A percentile compares a stretch with the other conserved stretches of the same genome.
phyloP scores from a whole-genome alignment of 2,888 invertebrate genomes.

The Sussaba pulchella region DNA sequence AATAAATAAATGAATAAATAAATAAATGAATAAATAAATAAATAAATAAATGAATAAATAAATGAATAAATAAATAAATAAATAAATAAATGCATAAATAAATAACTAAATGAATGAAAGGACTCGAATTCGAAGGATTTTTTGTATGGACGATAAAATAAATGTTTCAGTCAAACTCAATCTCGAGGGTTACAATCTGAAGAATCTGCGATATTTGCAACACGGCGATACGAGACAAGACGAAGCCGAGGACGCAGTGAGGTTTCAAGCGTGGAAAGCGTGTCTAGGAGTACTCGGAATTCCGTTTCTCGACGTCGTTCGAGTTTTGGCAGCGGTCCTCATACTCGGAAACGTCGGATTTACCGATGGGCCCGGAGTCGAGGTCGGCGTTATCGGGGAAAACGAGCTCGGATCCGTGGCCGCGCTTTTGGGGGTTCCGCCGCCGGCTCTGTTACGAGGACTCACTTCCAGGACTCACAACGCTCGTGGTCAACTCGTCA shows the following conservation, averaged over 20 bases:
- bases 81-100: no score
- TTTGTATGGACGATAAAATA: background rate
- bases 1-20: no score
- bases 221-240: conserved; percentile 90
- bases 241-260: conserved; percentile 89
- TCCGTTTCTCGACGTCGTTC: conserved; percentile 96
- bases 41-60: background rate
- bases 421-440: conserved; percentile 91
- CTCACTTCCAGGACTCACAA: conserved; percentile 93
- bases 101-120: no score
- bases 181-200: conserved; percentile 93
- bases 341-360: conserved; percentile 97
- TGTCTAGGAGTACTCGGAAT: conserved; percentile 96
- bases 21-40: no score
- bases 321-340: conserved; percentile 95
- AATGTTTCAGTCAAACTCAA: conserved; percentile 89
- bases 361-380: conserved; percentile 91
- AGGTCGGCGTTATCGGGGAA: conserved; percentile 92
- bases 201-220: conserved; percentile 93
- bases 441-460: conserved; percentile 91
- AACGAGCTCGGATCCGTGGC: conserved; percentile 95
- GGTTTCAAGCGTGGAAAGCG: conserved; percentile 97
- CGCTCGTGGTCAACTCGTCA: conserved; percentile 91
- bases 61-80: background rate
- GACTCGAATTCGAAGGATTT: background rate